Evolutionary conservation across 30 jellyfish, hydroid and myxozoan genomes (phyloP), one percentile per base, ranked within the genome.

Genomic region (Catostylus mosaicus): DNA sequence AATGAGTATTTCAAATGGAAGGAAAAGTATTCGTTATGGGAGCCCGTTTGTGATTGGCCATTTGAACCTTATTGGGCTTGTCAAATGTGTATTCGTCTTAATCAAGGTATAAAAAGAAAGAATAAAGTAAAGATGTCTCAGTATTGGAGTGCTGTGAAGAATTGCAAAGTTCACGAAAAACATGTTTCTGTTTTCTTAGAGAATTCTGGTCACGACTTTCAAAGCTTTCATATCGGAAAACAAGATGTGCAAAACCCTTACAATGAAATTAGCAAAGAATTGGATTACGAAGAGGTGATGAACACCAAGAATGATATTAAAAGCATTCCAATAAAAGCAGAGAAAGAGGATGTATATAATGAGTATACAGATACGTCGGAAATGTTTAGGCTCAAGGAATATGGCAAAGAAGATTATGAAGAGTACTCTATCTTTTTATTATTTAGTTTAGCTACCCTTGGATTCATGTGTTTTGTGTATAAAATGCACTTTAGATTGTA

Each of bases 1-100:
- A 94, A 88, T 72, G 96, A 94, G 46, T 94, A 94, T 75, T 94
- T 94, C 72, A 78, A 61, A 37, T 94, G 99, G 99, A 88, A 77
- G 57, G 88, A 82, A 11, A 61, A 86, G 14, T 87, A 92, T 48
- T 36, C 89, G 43, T 45, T 92, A 34, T 83, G 96, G 96, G 73
- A 68, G 22, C 83, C 88, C 26, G 60, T 36, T 32, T 96, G 98
- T 66, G 97, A 90, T 37, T 92, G 98, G 98, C 98, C 98, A 11
- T 92, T 76, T 51, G 98, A 86, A 84, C 95, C 97, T 45, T 86
- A 83, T 56, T 86, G 95, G 90, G 73, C 94, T 32, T 92, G 98
- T 70, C 83, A 79, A 57, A 92, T 92, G 79, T 92, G 98, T 47
- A 67, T 50, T 30, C 87, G 90, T 78, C 59, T 87, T 52, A 46